Evolutionary conservation across 2,797 vertebrate genomes (phyloP).

Genomic region (Pangasius macronema): DNA sequence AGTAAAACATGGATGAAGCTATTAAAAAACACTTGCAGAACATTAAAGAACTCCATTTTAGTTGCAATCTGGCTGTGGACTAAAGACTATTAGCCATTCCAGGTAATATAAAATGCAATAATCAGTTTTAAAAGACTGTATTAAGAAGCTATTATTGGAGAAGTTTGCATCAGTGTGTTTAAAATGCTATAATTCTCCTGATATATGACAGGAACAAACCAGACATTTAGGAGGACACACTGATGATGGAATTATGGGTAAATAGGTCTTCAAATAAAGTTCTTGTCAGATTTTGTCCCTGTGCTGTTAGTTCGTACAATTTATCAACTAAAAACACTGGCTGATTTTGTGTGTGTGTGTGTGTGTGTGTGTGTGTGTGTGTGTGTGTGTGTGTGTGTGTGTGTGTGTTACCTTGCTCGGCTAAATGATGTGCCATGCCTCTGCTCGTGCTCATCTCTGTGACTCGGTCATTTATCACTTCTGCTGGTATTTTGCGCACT

Average conservation of each 20-base stretch:
- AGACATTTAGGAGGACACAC: neutral
- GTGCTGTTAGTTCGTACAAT: neutral
- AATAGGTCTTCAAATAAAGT: neutral
- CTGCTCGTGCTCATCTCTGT: slow-evolving; percentile 48
- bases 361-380: neutral
- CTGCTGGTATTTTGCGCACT: slow-evolving; percentile 67
- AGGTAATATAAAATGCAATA: neutral
- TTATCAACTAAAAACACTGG: neutral
- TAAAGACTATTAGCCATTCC: neutral
- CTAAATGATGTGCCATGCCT: slow-evolving; percentile 48
- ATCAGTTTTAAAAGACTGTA: neutral
- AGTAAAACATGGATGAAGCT: neutral
- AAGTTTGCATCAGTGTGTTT: neutral
- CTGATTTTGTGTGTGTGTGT: neutral
- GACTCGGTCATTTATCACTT: slow-evolving; percentile 64
- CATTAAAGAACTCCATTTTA: neutral
- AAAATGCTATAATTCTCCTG: neutral
- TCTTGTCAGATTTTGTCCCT: neutral
- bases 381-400: neutral
- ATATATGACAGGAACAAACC: neutral
- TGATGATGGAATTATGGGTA: neutral
- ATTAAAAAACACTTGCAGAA: neutral
- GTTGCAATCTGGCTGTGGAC: neutral
- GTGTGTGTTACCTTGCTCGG: slow-evolving; percentile 63
- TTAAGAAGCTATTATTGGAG: neutral